phyloP scores from a whole-genome alignment of 1,140 invertebrate genomes.

The Leptinotarsa texana region DNA sequence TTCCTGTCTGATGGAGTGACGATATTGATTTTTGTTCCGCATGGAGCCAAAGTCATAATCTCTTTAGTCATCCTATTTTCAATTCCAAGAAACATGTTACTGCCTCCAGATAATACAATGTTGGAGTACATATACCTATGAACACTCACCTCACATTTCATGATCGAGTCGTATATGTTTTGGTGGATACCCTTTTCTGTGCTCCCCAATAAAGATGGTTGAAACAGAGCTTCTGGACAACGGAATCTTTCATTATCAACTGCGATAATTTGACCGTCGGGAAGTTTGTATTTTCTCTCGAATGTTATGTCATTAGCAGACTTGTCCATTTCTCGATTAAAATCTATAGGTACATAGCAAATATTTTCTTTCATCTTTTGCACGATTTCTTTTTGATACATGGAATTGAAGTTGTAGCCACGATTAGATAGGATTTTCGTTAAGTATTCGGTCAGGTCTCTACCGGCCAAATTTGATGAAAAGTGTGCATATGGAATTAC shows the following conservation, averaged over 20 bases:
- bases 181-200: constrained; percentile 90
- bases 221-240: constrained; percentile 91
- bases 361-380: constrained; percentile 93
- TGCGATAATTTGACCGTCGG: constrained; percentile 77
- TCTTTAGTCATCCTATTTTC: constrained; percentile 85
- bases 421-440: constrained; percentile 91
- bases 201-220: constrained; percentile 88
- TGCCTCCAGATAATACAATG: constrained; percentile 84
- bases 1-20: constrained; percentile 91
- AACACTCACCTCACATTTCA: constrained; percentile 93
- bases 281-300: constrained; percentile 80
- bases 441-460: constrained; percentile 87
- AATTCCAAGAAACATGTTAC: constrained; percentile 75
- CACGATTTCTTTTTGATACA: constrained; percentile 88
- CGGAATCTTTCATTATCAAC: constrained; percentile 94
- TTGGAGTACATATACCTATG: constrained; percentile 90
- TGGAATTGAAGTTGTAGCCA: constrained; percentile 79
- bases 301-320: constrained; percentile 83
- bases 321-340: constrained; percentile 94
- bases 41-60: constrained; percentile 76
- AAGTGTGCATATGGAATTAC: constrained; percentile 85
- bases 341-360: constrained; percentile 90
- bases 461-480: constrained; percentile 84
- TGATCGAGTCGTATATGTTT: constrained; percentile 92
- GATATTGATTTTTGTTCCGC: constrained; percentile 91